phyloP scores from a whole-genome alignment of 2,797 vertebrate species.

The Moxostoma hubbsi region DNA sequence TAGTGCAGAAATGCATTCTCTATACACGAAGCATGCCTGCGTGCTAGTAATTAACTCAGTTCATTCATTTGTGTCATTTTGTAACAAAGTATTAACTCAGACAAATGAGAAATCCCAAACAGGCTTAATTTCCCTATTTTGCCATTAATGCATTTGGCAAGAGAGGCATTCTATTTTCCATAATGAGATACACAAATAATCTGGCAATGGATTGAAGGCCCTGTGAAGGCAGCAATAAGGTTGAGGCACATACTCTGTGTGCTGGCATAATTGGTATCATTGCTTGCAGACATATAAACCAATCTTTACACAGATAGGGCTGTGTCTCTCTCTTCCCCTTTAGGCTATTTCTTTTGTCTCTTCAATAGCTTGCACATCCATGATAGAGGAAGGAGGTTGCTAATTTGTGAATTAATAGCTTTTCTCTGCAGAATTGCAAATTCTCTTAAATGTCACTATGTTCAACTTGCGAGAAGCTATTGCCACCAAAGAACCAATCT shows the following conservation, averaged over 20 bases:
- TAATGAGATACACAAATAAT: conserved; percentile 89
- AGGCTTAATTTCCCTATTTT: conserved; percentile 79
- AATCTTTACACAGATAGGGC: conserved; percentile 97
- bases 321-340: conserved; percentile 91
- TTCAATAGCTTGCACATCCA: conserved; percentile 97
- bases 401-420: conserved; percentile 99
- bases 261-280: conserved; percentile 99
- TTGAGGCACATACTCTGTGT: conserved; percentile 84
- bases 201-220: conserved; percentile 84
- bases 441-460: conserved; percentile 98
- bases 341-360: conserved; percentile 99
- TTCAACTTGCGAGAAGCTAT: conserved; percentile 85
- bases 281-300: conserved; percentile 99
- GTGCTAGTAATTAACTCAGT: conserved; percentile 56
- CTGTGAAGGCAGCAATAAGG: conserved; percentile 77
- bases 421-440: conserved; percentile 99
- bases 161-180: conserved; percentile 82
- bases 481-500: conserved; percentile 86
- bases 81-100: conserved; percentile 60
- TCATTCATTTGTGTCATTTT: conserved; percentile 58
- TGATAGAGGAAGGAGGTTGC: conserved; percentile 87
- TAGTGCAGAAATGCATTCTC: not conserved
- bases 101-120: conserved; percentile 71
- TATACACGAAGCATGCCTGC: conserved; percentile 30
- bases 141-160: conserved; percentile 85